phyloP scores from a whole-genome alignment of 2,113 vertebrate genomes.

The Ellobius talpinus region DNA sequence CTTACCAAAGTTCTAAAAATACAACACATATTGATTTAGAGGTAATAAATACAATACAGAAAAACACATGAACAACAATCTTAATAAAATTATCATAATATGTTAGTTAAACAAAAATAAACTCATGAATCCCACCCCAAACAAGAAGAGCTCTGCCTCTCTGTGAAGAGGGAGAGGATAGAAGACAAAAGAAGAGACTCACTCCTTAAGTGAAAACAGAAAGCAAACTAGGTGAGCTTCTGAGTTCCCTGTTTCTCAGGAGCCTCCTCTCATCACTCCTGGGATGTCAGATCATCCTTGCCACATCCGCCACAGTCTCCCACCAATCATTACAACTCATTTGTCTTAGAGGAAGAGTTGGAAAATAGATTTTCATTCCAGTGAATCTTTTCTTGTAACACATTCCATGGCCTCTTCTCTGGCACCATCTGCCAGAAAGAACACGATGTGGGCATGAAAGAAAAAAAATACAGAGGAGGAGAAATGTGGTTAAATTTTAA shows the following conservation, averaged over 20 bases:
- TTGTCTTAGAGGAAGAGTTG: neutral
- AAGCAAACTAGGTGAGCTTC: neutral
- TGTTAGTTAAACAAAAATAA: neutral
- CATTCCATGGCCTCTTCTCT: neutral
- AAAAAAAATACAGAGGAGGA: conserved; percentile 73
- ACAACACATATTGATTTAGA: neutral
- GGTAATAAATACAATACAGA: neutral
- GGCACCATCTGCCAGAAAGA: conserved; percentile 10
- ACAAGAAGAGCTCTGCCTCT: neutral
- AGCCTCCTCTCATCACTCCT: neutral
- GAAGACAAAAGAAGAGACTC: neutral
- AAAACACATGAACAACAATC: neutral
- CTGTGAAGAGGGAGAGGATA: neutral
- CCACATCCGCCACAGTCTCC: neutral
- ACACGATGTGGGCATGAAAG: neutral
- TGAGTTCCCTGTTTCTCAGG: neutral
- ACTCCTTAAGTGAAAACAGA: neutral
- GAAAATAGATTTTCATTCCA: conserved; percentile 1
- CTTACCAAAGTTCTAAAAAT: neutral
- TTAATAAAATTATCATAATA: neutral
- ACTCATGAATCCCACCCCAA: neutral
- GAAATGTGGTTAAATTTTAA: conserved; percentile 86
- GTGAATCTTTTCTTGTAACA: neutral
- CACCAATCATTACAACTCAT: too few relatives aligned
- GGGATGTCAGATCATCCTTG: neutral